Conservation (phyloP, 2,888 invertebrate species). For the Choreutis nemorana region DNA sequence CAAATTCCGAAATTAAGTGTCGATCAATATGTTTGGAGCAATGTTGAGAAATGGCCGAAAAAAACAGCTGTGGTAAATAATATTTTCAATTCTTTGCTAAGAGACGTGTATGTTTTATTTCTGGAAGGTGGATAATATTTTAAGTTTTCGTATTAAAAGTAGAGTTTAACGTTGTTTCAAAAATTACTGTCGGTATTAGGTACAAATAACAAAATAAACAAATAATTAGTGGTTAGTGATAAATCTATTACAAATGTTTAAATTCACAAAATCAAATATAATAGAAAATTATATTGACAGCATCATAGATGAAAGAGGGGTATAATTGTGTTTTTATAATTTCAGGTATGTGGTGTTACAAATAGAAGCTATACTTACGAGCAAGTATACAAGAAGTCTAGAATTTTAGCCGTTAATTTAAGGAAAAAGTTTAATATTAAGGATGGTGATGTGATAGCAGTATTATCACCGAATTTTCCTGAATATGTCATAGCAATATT, state of each 20-base stretch:
- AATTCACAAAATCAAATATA: background rate
- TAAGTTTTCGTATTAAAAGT: too few relatives aligned
- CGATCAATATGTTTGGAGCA: conserved; percentile 65
- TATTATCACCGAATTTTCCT: conserved; percentile 73
- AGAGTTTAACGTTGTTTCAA: too few relatives aligned
- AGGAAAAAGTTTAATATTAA: conserved; percentile 64
- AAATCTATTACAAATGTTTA: too few relatives aligned
- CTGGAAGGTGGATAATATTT: too few relatives aligned
- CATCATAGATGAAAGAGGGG: too few relatives aligned
- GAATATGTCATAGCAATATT: conserved; percentile 69
- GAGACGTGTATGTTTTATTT: too few relatives aligned
- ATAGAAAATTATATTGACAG: background rate
- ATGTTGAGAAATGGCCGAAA: conserved; percentile 67
- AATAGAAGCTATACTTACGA: conserved; percentile 17
- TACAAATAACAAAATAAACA: background rate
- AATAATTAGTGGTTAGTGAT: too few relatives aligned
- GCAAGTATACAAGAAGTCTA: conserved; percentile 52
- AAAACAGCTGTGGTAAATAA: conserved; percentile 56
- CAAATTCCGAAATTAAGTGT: conserved; percentile 53
- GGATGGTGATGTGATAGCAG: conserved; percentile 66
- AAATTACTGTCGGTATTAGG: too few relatives aligned
- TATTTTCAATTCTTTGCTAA: conserved; percentile 1
- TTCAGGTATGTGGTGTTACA: conserved; percentile 20
- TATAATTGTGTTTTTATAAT: background rate
- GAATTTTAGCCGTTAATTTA: conserved; percentile 64